Evolutionary conservation across 2,113 vertebrate genomes (phyloP), one percentile per base, ranked within the genome.

Genomic region (Prinia subflava): DNA sequence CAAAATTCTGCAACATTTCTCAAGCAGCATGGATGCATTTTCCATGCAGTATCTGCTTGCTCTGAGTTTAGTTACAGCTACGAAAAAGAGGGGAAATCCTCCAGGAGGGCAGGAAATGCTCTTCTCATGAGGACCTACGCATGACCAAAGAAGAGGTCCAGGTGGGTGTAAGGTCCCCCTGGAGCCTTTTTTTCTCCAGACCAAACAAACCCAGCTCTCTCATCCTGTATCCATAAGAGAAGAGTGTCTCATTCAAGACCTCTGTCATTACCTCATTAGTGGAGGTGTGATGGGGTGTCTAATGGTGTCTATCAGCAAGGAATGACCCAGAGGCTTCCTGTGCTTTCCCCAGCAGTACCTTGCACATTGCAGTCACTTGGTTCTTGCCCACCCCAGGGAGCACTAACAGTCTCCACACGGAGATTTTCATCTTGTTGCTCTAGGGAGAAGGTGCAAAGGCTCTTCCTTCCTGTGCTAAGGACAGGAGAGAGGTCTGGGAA

Each of bases 201-300:
- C 13, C 10, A 3, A 47, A 50, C 27, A 59, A 41, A 9, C 24
- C 23, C n/a, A 53, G 24, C 39, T 67, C 46, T 59, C 46, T 28
- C 44, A 59, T 44, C 33, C 49, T 71, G 13, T 35, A 14, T 42
- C 42, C 46, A 7, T 7, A 75, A 50, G 33, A 89, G 15, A 17
- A 33, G 23, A 73, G 59, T 8, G 14, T 31, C 62, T 53, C 33
- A 41, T n/a, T 57, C 30, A 53, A 64, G 76, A 79, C 41, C 57
- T 59, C 13, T 24, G 46, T 27, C 0, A 2, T 63, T 28, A 55
- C 33, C 35, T 80, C 2, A 0, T 20, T 31, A 50, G 41, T 33
- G 37, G 62, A 31, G 22, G 10, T 19, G 37, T 1, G 1, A 69
- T 10, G 30, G 30, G n/a, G 33, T 12, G 33, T 33, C 59, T 24